phyloP scores from a whole-genome alignment of 2,888 invertebrate genomes.

The Sisyra terminalis region DNA sequence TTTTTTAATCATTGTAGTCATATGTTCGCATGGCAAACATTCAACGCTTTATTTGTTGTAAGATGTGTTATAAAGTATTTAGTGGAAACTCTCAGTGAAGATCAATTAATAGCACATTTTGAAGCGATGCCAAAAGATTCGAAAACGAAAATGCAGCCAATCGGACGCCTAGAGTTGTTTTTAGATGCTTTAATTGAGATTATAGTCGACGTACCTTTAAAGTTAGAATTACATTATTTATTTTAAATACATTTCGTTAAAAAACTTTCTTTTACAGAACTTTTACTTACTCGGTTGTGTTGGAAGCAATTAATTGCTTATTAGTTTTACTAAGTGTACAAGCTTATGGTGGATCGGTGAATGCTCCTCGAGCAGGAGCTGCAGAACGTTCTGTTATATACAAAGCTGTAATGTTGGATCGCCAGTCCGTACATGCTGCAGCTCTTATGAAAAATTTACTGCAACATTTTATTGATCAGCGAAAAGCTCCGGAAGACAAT shows the following conservation, averaged over 20 bases:
- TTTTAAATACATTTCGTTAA: neutral
- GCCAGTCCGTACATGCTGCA: constrained; percentile 58
- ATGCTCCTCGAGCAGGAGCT: constrained; percentile 16
- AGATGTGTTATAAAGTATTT: constrained; percentile 74
- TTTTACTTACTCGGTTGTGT: constrained; percentile 67
- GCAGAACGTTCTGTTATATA: constrained; percentile 57
- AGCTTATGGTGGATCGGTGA: constrained; percentile 52
- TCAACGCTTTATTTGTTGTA: constrained; percentile 83
- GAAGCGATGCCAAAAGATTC: constrained; percentile 33
- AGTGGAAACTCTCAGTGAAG: constrained; percentile 80
- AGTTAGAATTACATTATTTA: constrained; percentile 42
- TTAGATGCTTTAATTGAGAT: constrained; percentile 62
- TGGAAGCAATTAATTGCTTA: constrained; percentile 78
- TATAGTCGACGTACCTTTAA: constrained; percentile 66
- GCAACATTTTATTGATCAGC: constrained; percentile 52
- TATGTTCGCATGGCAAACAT: constrained; percentile 82
- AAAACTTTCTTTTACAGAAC: constrained; percentile 34
- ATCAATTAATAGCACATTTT: constrained; percentile 69
- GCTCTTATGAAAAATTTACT: constrained; percentile 65
- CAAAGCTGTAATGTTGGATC: constrained; percentile 48
- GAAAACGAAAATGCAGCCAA: constrained; percentile 16
- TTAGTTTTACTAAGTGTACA: constrained; percentile 81
- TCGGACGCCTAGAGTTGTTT: constrained; percentile 46
- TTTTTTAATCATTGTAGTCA: constrained; percentile 33
- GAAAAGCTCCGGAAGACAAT: constrained; percentile 47